Percentiles rank a stretch among this genome's conserved stretches.
These are phyloP conservation scores for Melanchra persicariae DNA, from an alignment of 2,888 invertebrate genomes.

Conservation along the genomic window DNA sequence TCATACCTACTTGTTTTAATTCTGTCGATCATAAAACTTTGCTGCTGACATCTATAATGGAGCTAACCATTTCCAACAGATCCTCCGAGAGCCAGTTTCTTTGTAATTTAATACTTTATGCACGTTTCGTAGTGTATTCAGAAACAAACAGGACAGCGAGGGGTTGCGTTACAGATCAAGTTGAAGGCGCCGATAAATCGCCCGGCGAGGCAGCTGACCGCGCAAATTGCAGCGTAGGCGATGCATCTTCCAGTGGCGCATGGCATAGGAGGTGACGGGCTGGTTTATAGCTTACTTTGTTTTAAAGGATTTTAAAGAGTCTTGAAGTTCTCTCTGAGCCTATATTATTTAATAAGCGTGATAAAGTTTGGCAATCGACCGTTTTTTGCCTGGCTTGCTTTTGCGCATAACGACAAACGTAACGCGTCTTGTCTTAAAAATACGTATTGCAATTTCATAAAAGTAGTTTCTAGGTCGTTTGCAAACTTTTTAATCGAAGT, in stretches of 20 bases:
- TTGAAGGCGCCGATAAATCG: slow-evolving; percentile 79
- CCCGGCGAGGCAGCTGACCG: slow-evolving; percentile 65
- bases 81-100: background rate
- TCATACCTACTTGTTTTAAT: background rate
- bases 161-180: slow-evolving; percentile 73
- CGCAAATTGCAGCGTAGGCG: slow-evolving; percentile 74
- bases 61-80: background rate
- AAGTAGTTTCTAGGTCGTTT: background rate
- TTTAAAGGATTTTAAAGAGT: background rate
- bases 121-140: slow-evolving; percentile 34
- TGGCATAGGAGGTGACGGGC: slow-evolving; percentile 2
- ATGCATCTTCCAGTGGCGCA: slow-evolving; percentile 38
- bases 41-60: background rate
- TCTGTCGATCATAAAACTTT: background rate
- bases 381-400: background rate
- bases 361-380: background rate
- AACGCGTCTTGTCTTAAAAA: background rate
- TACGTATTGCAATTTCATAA: background rate
- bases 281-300: too few relatives aligned
- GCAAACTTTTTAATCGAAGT: background rate
- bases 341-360: background rate
- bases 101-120: background rate
- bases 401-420: background rate
- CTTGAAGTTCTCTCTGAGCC: background rate
- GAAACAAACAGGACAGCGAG: slow-evolving; percentile 44